Evolutionary conservation across 2,113 vertebrate species (phyloP).

Genomic region (Sclerurus mexicanus): DNA sequence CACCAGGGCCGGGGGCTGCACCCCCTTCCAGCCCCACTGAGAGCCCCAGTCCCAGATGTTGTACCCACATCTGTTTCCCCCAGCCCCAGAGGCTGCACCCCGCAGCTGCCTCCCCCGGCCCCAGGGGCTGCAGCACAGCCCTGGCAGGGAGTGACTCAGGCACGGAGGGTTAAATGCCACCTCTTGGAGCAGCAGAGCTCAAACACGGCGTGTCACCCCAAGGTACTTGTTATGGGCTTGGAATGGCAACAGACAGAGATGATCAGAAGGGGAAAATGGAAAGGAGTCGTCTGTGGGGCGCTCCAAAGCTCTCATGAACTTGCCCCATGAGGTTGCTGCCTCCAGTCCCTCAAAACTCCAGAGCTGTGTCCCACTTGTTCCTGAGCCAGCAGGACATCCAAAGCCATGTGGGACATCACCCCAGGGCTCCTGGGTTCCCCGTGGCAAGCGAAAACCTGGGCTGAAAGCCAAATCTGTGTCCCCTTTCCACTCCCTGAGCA

Average conservation of each 20-base stretch:
- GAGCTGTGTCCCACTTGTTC: neutral
- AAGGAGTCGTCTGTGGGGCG: neutral
- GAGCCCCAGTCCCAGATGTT: neutral
- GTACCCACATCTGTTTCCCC: neutral
- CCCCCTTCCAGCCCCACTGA: neutral
- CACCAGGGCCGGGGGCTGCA: fast-evolving
- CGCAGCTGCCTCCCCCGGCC: fast-evolving
- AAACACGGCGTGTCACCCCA: neutral
- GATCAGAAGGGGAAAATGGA: neutral
- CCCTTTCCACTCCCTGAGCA: neutral
- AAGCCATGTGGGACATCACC: no score
- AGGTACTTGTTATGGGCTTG: neutral
- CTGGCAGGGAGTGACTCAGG: fast-evolving
- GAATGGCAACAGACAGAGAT: neutral
- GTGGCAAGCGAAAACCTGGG: neutral
- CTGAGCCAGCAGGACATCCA: neutral
- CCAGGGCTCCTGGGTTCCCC: neutral
- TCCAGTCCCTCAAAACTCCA: neutral
- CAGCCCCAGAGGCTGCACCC: neutral
- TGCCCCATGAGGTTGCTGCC: neutral
- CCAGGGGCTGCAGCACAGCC: neutral
- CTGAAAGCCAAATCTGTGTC: neutral
- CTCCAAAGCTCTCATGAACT: neutral
- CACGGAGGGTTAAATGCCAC: neutral
- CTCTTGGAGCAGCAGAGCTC: neutral